Evolutionary conservation across 2,797 vertebrate species (phyloP).

Genomic region (Petrocephalus schoutedeni): DNA sequence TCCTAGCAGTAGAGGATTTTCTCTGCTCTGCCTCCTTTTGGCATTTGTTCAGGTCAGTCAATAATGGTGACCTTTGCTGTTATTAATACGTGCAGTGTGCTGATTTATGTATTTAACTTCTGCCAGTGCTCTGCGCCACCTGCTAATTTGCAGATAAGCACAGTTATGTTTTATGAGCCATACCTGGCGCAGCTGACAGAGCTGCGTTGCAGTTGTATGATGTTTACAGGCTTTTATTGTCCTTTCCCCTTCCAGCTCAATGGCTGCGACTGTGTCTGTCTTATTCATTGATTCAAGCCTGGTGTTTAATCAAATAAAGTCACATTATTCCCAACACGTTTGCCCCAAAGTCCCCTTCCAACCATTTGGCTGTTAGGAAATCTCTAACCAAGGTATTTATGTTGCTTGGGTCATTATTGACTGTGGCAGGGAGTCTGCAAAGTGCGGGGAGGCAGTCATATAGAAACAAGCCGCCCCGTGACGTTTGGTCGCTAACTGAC

Average conservation of each 20-base stretch:
- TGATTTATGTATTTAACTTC: neutral
- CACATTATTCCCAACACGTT: neutral
- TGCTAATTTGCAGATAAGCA: neutral
- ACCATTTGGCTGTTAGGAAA: neutral
- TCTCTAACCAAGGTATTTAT: neutral
- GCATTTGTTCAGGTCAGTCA: neutral
- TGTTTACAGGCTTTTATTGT: neutral
- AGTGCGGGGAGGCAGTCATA: neutral
- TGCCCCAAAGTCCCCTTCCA: neutral
- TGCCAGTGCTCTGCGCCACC: neutral
- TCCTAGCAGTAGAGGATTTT: neutral
- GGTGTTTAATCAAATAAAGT: neutral
- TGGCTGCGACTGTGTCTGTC: neutral
- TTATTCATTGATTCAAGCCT: neutral
- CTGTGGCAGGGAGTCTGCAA: neutral
- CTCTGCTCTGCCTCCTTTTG: neutral
- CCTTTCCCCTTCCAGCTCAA: neutral
- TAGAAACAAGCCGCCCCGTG: neutral
- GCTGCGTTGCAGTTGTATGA: neutral
- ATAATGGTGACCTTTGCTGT: conserved; percentile 7
- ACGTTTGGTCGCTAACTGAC: neutral
- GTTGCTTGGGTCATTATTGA: neutral
- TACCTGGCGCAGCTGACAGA: neutral
- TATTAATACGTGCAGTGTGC: neutral
- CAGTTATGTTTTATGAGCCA: neutral